phyloP scores from a whole-genome alignment of 2,888 invertebrate species.

The Drosophila prolongata region DNA sequence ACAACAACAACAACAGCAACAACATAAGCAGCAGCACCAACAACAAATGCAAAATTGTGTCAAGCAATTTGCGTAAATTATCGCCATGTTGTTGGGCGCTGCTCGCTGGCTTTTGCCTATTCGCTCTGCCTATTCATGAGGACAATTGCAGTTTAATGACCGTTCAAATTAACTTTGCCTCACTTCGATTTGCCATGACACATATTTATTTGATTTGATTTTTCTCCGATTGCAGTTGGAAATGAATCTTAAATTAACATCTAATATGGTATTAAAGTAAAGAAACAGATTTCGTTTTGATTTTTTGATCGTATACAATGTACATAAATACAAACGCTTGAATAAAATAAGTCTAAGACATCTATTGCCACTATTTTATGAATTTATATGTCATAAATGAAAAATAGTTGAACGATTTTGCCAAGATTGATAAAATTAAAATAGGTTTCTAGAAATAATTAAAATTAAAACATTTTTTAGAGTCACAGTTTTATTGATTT shows the following conservation, averaged over 20 bases:
- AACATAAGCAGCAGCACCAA: conserved; percentile 15
- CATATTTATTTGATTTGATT: conserved; percentile 26
- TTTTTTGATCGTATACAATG: too few relatives aligned
- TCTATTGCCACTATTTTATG: too few relatives aligned
- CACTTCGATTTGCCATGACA: conserved; percentile 40
- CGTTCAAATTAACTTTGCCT: conserved; percentile 48
- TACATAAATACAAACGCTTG: too few relatives aligned
- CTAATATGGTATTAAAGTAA: not conserved
- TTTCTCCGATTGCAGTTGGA: conserved; percentile 4
- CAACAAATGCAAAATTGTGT: conserved; percentile 64
- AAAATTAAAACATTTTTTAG: too few relatives aligned
- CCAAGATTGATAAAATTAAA: too few relatives aligned
- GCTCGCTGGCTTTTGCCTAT: conserved; percentile 32
- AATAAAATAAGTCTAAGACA: too few relatives aligned
- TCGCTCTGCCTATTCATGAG: conserved; percentile 44
- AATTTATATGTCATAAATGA: too few relatives aligned
- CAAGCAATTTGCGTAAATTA: conserved; percentile 81
- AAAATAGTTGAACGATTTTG: too few relatives aligned
- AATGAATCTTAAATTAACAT: not conserved
- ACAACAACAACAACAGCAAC: conserved; percentile 14
- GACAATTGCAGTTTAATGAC: conserved; percentile 68
- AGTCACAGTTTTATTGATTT: too few relatives aligned
- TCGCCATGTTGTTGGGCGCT: conserved; percentile 47
- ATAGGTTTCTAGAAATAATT: too few relatives aligned
- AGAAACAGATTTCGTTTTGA: too few relatives aligned